phyloP scores from a whole-genome alignment of 2,888 invertebrate species.

The Aromia moschata region DNA sequence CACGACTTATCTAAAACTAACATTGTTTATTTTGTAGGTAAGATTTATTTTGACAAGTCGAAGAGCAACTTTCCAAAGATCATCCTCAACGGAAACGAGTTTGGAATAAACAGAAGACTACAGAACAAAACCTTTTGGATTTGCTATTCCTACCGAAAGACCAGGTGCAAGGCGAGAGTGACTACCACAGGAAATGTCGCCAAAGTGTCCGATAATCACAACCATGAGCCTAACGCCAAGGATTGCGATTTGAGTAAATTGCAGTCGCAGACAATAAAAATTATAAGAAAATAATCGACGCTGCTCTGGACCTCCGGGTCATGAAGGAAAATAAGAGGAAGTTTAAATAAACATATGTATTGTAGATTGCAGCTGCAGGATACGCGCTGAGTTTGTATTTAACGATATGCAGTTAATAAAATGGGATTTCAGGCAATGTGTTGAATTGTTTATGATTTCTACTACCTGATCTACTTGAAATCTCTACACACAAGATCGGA shows the following conservation, averaged over 20 bases:
- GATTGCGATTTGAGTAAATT: slow-evolving; percentile 32
- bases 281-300: slow-evolving; percentile 5
- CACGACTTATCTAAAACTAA: too few relatives aligned
- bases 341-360: too few relatives aligned
- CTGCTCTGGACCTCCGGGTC: too few relatives aligned
- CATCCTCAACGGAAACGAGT: slow-evolving; percentile 40
- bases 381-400: too few relatives aligned
- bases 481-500: too few relatives aligned
- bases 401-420: too few relatives aligned
- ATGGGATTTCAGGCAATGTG: too few relatives aligned
- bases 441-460: too few relatives aligned
- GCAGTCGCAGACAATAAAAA: slow-evolving; percentile 28
- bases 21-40: slow-evolving; percentile 24
- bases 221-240: slow-evolving; percentile 37
- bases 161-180: slow-evolving; percentile 41
- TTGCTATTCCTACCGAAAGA: slow-evolving; percentile 42
- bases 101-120: slow-evolving; percentile 37
- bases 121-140: slow-evolving; percentile 46
- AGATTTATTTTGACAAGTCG: slow-evolving; percentile 34
- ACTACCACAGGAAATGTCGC: slow-evolving; percentile 38
- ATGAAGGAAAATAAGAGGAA: too few relatives aligned
- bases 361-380: too few relatives aligned
- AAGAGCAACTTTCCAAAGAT: slow-evolving; percentile 36
- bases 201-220: slow-evolving; percentile 31
- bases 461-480: too few relatives aligned